A percentile compares a stretch with the other conserved stretches of the same genome.
Evolutionary conservation across 2,888 invertebrate species (phyloP).

Genomic region (Agonopterix heracliana): DNA sequence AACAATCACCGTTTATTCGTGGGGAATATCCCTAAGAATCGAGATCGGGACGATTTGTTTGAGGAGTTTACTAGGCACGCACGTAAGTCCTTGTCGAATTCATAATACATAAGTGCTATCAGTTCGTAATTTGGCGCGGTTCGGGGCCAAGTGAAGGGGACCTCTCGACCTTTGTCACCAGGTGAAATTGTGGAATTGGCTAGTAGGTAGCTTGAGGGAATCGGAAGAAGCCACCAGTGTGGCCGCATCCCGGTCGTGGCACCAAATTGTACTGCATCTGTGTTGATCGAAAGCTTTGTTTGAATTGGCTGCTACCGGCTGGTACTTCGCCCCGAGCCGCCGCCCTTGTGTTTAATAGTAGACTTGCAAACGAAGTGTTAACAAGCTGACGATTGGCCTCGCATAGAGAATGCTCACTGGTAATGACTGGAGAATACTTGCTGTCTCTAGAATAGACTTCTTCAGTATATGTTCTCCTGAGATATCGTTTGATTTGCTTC

Average conservation of each 20-base stretch:
- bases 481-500: slow-evolving; percentile 75
- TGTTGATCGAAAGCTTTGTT: neutral
- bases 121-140: slow-evolving; percentile 24
- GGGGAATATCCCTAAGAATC: slow-evolving; percentile 99
- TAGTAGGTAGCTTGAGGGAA: too few relatives aligned
- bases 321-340: slow-evolving; percentile 16
- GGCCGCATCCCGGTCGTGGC: neutral
- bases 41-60: slow-evolving; percentile 99
- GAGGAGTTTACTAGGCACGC: slow-evolving; percentile 99
- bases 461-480: slow-evolving; percentile 72
- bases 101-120: slow-evolving; percentile 69
- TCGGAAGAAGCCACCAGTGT: too few relatives aligned
- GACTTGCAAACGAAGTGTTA: slow-evolving; percentile 35
- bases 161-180: neutral
- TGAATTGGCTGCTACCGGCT: neutral
- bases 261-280: neutral
- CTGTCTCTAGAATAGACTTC: slow-evolving; percentile 59
- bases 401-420: slow-evolving; percentile 70
- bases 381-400: slow-evolving; percentile 53
- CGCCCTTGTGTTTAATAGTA: slow-evolving; percentile 25
- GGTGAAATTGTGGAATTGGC: too few relatives aligned
- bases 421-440: slow-evolving; percentile 71
- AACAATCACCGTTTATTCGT: slow-evolving; percentile 99
- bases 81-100: slow-evolving; percentile 92
- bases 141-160: slow-evolving; percentile 24